Evolutionary conservation across 2,888 invertebrate genomes (phyloP), one percentile per base, ranked within the genome.

Genomic region (Lasioglossum malachurum): DNA sequence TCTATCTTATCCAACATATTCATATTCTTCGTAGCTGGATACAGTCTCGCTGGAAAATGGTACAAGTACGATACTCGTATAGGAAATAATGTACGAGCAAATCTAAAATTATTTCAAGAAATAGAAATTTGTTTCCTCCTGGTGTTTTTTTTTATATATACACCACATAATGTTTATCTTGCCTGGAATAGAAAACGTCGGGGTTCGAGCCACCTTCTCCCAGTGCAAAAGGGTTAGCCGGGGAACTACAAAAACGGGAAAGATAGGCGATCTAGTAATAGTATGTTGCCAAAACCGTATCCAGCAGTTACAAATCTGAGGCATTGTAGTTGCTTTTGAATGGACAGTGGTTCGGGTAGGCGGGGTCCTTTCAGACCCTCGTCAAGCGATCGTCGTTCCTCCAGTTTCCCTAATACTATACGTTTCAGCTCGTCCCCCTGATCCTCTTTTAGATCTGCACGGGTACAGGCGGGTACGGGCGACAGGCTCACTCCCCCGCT

Each of bases 351-450:
- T 41, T 71, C n/a, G n/a, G 67, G 4, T 41, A 71, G 38, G 41
- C 71, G 41, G 41, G 75, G 38, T 41, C 60, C 60, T 60, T 75
- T 75, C 71, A 71, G 71, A 75, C 71, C 71, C 71, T 71, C 71
- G 71, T 71, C 71, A 71, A 71, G 38, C 71, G 71, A 71, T 71
- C 71, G 41, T 14, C 41, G 38, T 41, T 71, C 71, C 75, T 60
- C 44, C 64, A 44, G 38, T 64, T 76, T 64, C 76, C 76, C 23
- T 19, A 44, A 64, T 19, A 19, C 23, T 35, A 44, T 31, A 44
- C 41, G 60, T 64, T 60, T 23, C 44, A 23, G 41, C 12, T 23
- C 5, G 44, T 31, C 44, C 38, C 67, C 44, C 44, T 41, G 71
- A 71, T 64, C 44, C 64, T 64, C 44, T 64, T 64, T 44, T n/a